Evolutionary conservation across 1,140 invertebrate genomes (phyloP).

Genomic region (Ooceraea biroi): DNA sequence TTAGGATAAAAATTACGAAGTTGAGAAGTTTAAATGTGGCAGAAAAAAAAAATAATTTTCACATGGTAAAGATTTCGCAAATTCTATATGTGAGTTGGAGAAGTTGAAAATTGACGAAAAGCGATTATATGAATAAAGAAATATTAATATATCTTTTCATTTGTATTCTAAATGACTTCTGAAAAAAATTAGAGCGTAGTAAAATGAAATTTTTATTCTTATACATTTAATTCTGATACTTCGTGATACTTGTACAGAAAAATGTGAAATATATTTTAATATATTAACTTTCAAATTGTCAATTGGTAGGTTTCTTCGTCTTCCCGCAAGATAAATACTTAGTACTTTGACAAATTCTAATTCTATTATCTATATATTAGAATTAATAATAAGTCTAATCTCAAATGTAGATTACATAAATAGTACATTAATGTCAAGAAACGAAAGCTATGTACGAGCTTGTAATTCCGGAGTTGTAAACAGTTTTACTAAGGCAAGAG

Average conservation of each 20-base stretch:
- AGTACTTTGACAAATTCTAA: constrained; percentile 2
- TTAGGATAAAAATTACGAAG: not conserved
- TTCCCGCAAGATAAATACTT: not conserved
- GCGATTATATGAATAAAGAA: not conserved
- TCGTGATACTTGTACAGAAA: not conserved
- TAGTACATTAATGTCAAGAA: constrained; percentile 6
- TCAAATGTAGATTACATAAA: constrained; percentile 6
- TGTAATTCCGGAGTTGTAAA: not conserved
- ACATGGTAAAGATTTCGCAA: not conserved
- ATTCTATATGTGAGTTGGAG: not conserved
- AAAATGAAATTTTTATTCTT: not conserved
- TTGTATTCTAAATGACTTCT: not conserved
- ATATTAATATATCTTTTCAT: not conserved
- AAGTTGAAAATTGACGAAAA: not conserved
- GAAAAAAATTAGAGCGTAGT: not conserved
- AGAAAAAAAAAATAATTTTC: not conserved
- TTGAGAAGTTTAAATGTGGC: not conserved
- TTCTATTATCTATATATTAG: too few species aligned
- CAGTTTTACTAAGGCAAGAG: constrained; percentile 18
- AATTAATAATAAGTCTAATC: too few species aligned
- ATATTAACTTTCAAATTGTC: not conserved
- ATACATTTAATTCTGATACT: not conserved
- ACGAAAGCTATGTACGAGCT: constrained; percentile 2
- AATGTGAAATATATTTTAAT: not conserved
- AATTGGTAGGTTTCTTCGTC: not conserved